Percentiles rank a stretch among this genome's conserved stretches.
Conservation (phyloP, 2,113 vertebrate genomes). For the Hippocampus mohnikei region DNA sequence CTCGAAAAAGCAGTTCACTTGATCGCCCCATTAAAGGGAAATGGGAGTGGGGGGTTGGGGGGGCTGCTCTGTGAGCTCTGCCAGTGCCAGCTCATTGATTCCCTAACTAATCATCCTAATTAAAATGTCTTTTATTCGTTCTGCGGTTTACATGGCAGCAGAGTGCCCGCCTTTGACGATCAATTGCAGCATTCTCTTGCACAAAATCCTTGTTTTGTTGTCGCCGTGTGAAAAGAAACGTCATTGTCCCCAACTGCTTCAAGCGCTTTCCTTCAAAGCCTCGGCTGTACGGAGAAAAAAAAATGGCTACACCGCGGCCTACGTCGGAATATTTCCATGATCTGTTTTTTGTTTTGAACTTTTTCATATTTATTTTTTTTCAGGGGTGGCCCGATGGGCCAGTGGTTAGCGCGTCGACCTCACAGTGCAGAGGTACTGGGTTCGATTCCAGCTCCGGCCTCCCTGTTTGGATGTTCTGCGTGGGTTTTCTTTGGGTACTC, state of each 20-base stretch:
- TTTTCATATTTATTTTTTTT: too few relatives aligned
- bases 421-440: too few relatives aligned
- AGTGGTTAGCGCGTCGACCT: too few relatives aligned
- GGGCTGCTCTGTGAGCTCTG: constrained; percentile 40
- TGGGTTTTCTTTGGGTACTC: too few relatives aligned
- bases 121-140: constrained; percentile 69
- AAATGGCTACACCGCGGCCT: too few relatives aligned
- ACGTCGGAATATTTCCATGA: too few relatives aligned
- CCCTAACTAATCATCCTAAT: constrained; percentile 68
- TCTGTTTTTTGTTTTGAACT: too few relatives aligned
- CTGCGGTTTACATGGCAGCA: constrained; percentile 54
- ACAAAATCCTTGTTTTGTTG: constrained; percentile 25
- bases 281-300: too few relatives aligned
- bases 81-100: constrained; percentile 71
- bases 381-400: too few relatives aligned
- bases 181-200: constrained; percentile 42
- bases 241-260: not conserved
- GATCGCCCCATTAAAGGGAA: constrained; percentile 59
- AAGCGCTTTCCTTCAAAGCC: not conserved
- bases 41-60: constrained; percentile 14
- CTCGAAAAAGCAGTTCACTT: constrained; percentile 19
- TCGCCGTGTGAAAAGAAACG: not conserved
- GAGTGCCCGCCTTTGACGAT: constrained; percentile 47
- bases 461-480: too few relatives aligned
- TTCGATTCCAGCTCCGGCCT: too few relatives aligned